Evolutionary conservation across 2,888 invertebrate genomes (phyloP).

Genomic region (Platycheirus albimanus): DNA sequence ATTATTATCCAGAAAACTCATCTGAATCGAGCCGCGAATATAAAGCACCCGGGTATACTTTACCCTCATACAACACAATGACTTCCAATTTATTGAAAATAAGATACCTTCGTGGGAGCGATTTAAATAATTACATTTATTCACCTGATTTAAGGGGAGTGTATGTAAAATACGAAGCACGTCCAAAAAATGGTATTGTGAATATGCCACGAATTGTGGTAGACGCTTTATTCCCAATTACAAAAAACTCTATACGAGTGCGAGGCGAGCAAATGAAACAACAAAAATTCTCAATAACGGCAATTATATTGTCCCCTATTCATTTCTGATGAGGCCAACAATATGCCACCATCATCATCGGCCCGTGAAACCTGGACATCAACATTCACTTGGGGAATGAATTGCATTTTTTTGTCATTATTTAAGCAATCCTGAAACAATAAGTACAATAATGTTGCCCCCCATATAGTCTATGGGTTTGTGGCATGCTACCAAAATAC

Average conservation of each 20-base stretch:
- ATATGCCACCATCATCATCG: neutral
- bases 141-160: constrained; percentile 44
- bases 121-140: constrained; percentile 45
- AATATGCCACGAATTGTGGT: constrained; percentile 26
- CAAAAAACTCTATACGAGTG: constrained; percentile 4
- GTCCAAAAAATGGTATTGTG: constrained; percentile 2
- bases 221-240: constrained; percentile 27
- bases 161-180: neutral
- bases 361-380: neutral
- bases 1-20: no score
- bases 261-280: constrained; percentile 34
- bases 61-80: no score
- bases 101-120: constrained; percentile 7
- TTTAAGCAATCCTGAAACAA: constrained; percentile 64
- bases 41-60: no score
- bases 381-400: constrained; percentile 15
- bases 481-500: neutral
- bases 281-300: constrained; percentile 62
- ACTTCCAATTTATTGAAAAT: constrained; percentile 23
- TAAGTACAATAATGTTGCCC: constrained; percentile 50
- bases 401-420: constrained; percentile 56
- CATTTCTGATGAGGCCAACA: neutral
- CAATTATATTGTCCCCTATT: constrained; percentile 46
- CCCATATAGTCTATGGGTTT: constrained; percentile 2
- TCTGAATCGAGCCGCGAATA: no score